Conservation (phyloP, 2,888 invertebrate species). For the Tetragnatha montana region DNA sequence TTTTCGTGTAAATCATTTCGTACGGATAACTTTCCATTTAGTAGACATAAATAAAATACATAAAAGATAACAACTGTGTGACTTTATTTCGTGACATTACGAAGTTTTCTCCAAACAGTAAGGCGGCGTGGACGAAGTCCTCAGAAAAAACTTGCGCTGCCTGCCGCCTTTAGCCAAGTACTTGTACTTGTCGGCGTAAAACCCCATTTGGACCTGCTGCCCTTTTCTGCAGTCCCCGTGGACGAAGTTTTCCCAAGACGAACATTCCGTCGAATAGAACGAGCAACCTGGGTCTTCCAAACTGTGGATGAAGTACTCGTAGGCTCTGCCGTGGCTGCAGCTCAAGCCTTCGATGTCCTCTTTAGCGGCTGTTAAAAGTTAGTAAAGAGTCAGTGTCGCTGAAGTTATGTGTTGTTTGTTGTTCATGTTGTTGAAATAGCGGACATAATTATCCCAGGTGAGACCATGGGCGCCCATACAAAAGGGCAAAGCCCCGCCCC, state of each 20-base stretch:
- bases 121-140: neutral
- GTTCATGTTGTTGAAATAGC: too few relatives aligned
- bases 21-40: too few relatives aligned
- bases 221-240: neutral
- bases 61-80: too few relatives aligned
- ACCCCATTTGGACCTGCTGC: slow-evolving; percentile 4
- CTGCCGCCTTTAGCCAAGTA: neutral
- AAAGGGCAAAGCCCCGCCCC: too few relatives aligned
- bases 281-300: neutral
- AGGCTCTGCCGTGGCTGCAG: slow-evolving; percentile 35
- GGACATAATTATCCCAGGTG: too few relatives aligned
- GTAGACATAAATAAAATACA: too few relatives aligned
- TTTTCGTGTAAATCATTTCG: too few relatives aligned
- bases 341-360: neutral
- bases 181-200: slow-evolving; percentile 16
- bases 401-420: too few relatives aligned
- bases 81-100: neutral
- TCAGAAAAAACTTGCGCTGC: neutral
- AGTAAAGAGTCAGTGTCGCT: neutral
- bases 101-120: neutral
- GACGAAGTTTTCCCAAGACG: neutral
- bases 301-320: slow-evolving; percentile 75
- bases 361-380: neutral
- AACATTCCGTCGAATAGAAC: slow-evolving; percentile 7
- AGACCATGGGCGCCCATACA: too few relatives aligned